A percentile compares a stretch with the other conserved stretches of the same genome.
Evolutionary conservation across 2,888 invertebrate genomes (phyloP).

Genomic region (Sphecodes monilicornis): DNA sequence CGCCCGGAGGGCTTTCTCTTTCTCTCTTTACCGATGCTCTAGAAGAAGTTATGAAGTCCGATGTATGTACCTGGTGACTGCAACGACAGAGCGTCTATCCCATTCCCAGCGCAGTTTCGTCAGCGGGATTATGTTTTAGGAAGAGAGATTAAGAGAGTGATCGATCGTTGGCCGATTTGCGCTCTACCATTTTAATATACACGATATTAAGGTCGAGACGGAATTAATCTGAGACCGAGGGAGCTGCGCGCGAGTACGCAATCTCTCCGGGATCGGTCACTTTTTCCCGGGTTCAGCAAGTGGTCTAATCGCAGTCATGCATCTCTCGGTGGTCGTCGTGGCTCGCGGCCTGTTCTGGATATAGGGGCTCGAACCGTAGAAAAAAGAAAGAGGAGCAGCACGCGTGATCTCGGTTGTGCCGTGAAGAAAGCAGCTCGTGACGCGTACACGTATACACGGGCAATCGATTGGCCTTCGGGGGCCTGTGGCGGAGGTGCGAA

Average conservation of each 20-base stretch:
- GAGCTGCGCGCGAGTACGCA: constrained; percentile 25
- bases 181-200: constrained; percentile 43
- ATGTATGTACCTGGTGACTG: constrained; percentile 67
- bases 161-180: constrained; percentile 15
- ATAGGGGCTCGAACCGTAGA: constrained; percentile 56
- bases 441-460: constrained; percentile 30
- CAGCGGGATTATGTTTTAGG: not conserved
- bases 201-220: constrained; percentile 24
- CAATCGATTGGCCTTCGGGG: constrained; percentile 75
- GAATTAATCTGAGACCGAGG: constrained; percentile 1
- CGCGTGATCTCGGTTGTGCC: constrained; percentile 64
- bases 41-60: constrained; percentile 65
- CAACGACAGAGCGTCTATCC: not conserved
- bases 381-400: constrained; percentile 36
- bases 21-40: constrained; percentile 44
- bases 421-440: constrained; percentile 66
- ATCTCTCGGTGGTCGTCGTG: constrained; percentile 57
- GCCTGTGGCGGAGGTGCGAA: constrained; percentile 72
- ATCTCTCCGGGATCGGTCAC: constrained; percentile 33
- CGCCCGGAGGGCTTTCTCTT: constrained; percentile 57
- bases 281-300: constrained; percentile 20
- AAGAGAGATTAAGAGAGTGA: not conserved
- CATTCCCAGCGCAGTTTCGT: not conserved
- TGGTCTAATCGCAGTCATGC: constrained; percentile 60
- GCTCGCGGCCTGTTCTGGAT: constrained; percentile 62